These are phyloP conservation scores for Canis aureus DNA, from an alignment of 2,113 vertebrate species.

Conservation along the genomic window DNA sequence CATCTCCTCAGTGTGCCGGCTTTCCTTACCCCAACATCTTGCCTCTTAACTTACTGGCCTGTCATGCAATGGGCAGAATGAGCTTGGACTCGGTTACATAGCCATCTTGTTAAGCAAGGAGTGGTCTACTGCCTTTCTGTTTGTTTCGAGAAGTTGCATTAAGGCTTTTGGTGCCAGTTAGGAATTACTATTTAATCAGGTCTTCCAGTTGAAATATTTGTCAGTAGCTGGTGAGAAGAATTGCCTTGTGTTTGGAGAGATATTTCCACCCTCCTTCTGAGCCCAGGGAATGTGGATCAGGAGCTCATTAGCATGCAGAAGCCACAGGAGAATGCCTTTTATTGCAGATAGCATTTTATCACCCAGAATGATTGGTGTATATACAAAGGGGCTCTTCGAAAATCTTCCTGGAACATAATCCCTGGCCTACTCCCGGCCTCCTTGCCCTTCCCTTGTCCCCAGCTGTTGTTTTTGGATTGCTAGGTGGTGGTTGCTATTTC, in stretches of 20 bases:
- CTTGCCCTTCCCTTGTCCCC: neutral
- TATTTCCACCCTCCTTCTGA: slow-evolving; percentile 58
- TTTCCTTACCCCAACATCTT: neutral
- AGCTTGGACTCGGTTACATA: neutral
- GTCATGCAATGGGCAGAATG: neutral
- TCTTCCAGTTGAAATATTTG: slow-evolving; percentile 83
- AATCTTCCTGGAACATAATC: slow-evolving; percentile 66
- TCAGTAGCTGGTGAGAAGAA: slow-evolving; percentile 79
- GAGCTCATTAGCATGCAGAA: slow-evolving; percentile 76
- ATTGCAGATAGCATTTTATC: slow-evolving; percentile 73
- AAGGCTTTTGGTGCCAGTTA: slow-evolving; percentile 74
- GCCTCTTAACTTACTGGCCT: neutral
- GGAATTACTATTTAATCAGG: slow-evolving; percentile 83
- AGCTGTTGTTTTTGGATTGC: slow-evolving; percentile 44
- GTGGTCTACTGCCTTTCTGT: slow-evolving; percentile 46
- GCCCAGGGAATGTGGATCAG: neutral
- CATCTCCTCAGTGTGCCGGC: neutral
- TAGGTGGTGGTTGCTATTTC: slow-evolving; percentile 46
- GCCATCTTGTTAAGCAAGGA: slow-evolving; percentile 68
- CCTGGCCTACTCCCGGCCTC: neutral
- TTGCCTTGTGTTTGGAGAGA: slow-evolving; percentile 68
- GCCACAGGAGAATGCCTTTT: slow-evolving; percentile 55
- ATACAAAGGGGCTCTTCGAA: slow-evolving; percentile 69
- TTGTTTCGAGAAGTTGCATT: slow-evolving; percentile 78
- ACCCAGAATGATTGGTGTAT: slow-evolving; percentile 43